Evolutionary conservation across 2,113 vertebrate species (phyloP), one percentile per base, ranked within the genome.

Genomic region (Stegastes partitus): DNA sequence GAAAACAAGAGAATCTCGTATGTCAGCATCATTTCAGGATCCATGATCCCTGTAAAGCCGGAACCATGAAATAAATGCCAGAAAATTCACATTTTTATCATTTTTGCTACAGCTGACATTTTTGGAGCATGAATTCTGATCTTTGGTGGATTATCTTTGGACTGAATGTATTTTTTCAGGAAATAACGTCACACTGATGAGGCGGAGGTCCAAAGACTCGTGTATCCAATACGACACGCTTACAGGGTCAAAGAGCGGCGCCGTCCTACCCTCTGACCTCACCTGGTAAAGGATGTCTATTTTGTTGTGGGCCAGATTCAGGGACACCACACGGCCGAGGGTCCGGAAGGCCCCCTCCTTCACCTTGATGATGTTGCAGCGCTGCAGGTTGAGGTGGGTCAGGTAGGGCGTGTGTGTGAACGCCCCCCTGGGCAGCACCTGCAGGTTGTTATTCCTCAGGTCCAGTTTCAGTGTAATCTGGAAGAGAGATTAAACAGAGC

Each of bases 341-440:
- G 93, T 94, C 0, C 96, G 92, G 85, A 99, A 98, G 10, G 97
- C 96, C 0, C 98, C 98, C 79, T 99, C 98, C 3, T 94, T 94
- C 56, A 99, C 94, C 28, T 25, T 92, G 44, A 92, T 88, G 77
- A 98, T 91, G 53, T 95, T 93, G 85, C 97, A 96, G 76, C 44
- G 92, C 91, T 95, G 96, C 82, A 99, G 91, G 77, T 95, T 95
- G 81, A 99, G 93, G 62, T 97, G 96, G 0, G 96, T 97, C 72
- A 99, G 95, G 80, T 97, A 93, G 0, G 95, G 97, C 0, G 94
- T 95, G 66, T 81, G 78, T 2, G 69, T 78, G 82, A 99, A 98
- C 5, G 94, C 92, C 4, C 94, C 94, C 0, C 77, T 88, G 0
- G 93, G 82, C 26, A 99, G 79, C n/a, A 79, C 81, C 1, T 68